phyloP scores from a whole-genome alignment of 1,140 invertebrate species.

The Drosophila persimilis region DNA sequence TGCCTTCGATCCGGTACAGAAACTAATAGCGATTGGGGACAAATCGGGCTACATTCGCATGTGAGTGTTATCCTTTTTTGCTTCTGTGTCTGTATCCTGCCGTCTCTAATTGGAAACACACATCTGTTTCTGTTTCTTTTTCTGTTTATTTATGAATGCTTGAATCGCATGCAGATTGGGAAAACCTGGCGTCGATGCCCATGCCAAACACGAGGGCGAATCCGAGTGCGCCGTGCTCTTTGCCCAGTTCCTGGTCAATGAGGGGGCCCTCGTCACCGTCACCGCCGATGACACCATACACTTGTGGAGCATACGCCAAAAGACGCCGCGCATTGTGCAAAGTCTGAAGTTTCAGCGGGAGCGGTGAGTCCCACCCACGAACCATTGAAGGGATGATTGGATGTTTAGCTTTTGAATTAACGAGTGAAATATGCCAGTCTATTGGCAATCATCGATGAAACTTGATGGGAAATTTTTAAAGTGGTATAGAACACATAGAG shows the following conservation, averaged over 20 bases:
- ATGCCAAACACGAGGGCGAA: conserved; percentile 92
- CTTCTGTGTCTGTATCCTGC: neutral
- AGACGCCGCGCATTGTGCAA: conserved; percentile 96
- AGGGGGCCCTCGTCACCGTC: conserved; percentile 96
- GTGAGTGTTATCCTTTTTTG: conserved; percentile 85
- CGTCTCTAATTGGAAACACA: neutral
- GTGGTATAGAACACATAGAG: no score
- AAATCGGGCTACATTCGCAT: conserved; percentile 97
- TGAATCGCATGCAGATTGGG: conserved; percentile 88
- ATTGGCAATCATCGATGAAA: no score
- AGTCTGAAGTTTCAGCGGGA: conserved; percentile 98
- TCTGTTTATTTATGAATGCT: neutral
- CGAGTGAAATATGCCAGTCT: no score
- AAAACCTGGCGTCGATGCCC: conserved; percentile 96
- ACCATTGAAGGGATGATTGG: no score
- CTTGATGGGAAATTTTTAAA: no score
- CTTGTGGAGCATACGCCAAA: conserved; percentile 98
- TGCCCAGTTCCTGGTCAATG: conserved; percentile 97
- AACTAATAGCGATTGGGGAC: conserved; percentile 97
- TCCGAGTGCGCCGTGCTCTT: conserved; percentile 91
- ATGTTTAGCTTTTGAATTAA: no score
- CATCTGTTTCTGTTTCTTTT: neutral
- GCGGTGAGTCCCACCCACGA: conserved; percentile 86
- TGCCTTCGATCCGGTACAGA: conserved; percentile 99
- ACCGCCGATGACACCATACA: conserved; percentile 97